Conservation (phyloP, 2,888 invertebrate species). For the Cantharis flavilabris region DNA sequence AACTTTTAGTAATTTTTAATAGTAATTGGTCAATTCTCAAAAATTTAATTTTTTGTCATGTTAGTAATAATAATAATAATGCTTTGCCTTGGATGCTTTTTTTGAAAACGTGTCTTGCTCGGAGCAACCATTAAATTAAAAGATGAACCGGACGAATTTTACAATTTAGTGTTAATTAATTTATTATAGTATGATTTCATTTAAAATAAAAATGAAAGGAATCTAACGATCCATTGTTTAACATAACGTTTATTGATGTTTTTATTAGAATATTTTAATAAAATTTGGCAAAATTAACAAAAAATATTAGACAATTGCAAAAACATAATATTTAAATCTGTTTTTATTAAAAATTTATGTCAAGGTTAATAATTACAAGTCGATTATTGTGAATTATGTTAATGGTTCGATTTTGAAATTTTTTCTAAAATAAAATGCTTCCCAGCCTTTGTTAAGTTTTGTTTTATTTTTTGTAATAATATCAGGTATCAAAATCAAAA, state of each 20-base stretch:
- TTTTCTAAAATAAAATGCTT: background rate
- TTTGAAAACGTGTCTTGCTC: background rate
- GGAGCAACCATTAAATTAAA: background rate
- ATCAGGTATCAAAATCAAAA: background rate
- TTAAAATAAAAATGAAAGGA: too few relatives aligned
- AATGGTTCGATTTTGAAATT: conserved; percentile 1
- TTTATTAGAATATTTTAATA: background rate
- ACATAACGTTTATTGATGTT: background rate
- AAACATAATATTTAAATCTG: background rate
- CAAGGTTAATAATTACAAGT: conserved; percentile 1
- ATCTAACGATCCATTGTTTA: background rate
- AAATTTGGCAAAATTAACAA: background rate
- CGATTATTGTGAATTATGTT: background rate
- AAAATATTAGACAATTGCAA: background rate
- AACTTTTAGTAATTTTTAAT: too few relatives aligned
- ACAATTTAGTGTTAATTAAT: background rate
- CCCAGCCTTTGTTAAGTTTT: background rate
- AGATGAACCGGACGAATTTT: background rate
- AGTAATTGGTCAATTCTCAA: too few relatives aligned
- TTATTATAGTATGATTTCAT: background rate
- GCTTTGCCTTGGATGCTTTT: background rate
- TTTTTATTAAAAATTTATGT: conserved; percentile 1
- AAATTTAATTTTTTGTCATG: too few relatives aligned
- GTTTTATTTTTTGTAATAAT: background rate
- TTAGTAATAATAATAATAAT: background rate